A percentile compares a stretch with the other conserved stretches of the same genome.
These are phyloP conservation scores for Poeciliopsis retropinna DNA, from an alignment of 2,113 vertebrate genomes.

Conservation along the genomic window DNA sequence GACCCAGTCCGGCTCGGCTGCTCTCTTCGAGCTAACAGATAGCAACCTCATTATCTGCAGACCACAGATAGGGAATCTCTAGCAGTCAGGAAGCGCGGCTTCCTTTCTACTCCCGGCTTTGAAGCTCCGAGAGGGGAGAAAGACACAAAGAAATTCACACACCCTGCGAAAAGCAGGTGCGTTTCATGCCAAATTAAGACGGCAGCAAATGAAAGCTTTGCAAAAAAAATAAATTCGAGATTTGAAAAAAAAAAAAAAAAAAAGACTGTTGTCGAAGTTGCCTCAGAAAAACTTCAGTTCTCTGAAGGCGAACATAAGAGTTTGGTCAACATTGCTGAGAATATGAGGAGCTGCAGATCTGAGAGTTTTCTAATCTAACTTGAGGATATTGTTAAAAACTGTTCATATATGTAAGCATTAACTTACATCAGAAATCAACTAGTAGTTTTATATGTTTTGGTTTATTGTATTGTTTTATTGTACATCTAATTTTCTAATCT, in stretches of 20 bases:
- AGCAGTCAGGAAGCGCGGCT: constrained; percentile 31
- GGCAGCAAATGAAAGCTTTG: not conserved
- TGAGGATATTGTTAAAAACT: too few species aligned
- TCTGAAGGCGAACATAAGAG: not conserved
- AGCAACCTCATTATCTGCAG: constrained; percentile 70
- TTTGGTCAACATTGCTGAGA: not conserved
- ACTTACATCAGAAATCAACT: too few species aligned
- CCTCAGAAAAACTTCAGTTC: not conserved
- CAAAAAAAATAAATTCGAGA: not conserved
- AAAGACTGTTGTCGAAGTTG: not conserved
- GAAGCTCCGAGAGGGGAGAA: constrained; percentile 19
- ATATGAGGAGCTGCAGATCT: too few species aligned
- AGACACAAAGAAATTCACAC: constrained; percentile 46
- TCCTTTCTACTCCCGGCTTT: constrained; percentile 53
- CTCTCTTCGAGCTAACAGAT: constrained; percentile 58
- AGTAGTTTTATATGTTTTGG: too few species aligned
- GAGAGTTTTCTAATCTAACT: too few species aligned
- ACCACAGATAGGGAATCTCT: constrained; percentile 55
- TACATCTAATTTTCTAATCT: too few species aligned
- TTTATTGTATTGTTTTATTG: too few species aligned
- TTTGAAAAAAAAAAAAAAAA: not conserved
- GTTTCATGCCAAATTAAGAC: constrained; percentile 34
- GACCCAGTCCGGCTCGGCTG: constrained; percentile 37
- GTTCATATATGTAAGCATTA: too few species aligned
- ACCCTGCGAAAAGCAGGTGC: constrained; percentile 15